Base-by-base conservation (phyloP, 2,797 vertebrate genomes). In the Phrynocephalus guinanensis region DNA sequence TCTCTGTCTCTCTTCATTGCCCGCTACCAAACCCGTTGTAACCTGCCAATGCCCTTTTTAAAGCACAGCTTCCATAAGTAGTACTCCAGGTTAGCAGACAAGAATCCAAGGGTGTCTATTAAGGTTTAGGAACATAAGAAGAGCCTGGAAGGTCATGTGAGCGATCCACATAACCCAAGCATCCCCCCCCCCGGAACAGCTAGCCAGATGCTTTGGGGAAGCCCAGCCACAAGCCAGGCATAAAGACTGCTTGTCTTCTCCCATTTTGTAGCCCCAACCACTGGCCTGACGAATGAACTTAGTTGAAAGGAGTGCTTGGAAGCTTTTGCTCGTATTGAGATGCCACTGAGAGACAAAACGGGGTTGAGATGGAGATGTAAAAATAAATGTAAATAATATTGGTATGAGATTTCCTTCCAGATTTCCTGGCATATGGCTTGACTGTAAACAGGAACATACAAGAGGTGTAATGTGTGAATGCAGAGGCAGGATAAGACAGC, bases 301-400 rank as follows among this genome's bases (percentile, higher is more conserved):
- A 16, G 30, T 38, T 63, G 20, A 56, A 72, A 38, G 6, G 70
- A 18, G 44, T 66, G 22, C 10, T 73, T 66, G 38, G 52, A 81
- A 86, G 33, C 20, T 26, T 75, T 38, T 44, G 24, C n/a, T 87
- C 30, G 18, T 83, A 28, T 73, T n/a, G 68, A 73, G 26, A 28
- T 28, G 38, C n/a, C 86, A 77, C 22, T 68, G n/a, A 71, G 20
- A 77, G n/a, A 48, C 44, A 70, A 70, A 87, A 71, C n/a, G 9
- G 44, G 8, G 16, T 2, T 16, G 24, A 22, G 6, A 16, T 77
- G 38, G 56, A 78, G 18, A 83, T 83, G 24, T 78, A 60, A 44
- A 78, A 83, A 82, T 70, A 77, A 44, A 52, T 83, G 28, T 48
- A 83, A 24, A 87, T 77, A 70, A 38, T 71, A 56, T 52, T 10